Percentiles rank a stretch among this genome's conserved stretches.
Evolutionary conservation across 2,113 vertebrate species (phyloP).

Genomic region (Callopanchax toddi): DNA sequence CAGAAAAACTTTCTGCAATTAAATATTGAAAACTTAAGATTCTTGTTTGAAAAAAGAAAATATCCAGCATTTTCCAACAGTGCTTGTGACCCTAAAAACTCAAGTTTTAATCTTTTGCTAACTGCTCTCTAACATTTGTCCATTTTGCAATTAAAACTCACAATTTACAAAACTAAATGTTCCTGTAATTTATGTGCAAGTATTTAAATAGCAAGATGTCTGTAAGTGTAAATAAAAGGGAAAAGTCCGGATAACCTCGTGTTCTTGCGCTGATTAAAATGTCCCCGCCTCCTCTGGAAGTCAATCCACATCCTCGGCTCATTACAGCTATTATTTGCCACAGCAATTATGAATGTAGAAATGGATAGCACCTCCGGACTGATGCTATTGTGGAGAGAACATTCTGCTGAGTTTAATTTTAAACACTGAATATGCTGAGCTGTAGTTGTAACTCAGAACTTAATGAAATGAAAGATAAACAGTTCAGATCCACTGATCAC

Average conservation of each 20-base stretch:
- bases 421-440: background rate
- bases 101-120: too few species aligned
- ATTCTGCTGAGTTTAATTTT: conserved; percentile 7
- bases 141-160: too few species aligned
- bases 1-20: background rate
- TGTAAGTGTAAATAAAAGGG: background rate
- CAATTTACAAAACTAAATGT: too few species aligned
- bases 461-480: background rate
- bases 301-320: conserved; percentile 18
- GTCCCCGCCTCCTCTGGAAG: conserved; percentile 2
- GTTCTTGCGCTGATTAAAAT: conserved; percentile 23
- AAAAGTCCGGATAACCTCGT: background rate
- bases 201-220: background rate
- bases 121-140: too few species aligned
- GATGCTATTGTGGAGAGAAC: background rate
- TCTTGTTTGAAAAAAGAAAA: background rate
- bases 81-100: too few species aligned
- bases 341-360: conserved; percentile 3
- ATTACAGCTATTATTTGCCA: conserved; percentile 23
- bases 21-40: background rate
- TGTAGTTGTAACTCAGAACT: conserved; percentile 7
- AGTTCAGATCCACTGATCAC: background rate
- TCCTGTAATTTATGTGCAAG: too few species aligned
- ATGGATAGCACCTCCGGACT: conserved; percentile 4
- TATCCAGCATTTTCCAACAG: background rate